Base-by-base conservation (phyloP, 2,888 invertebrate genomes). In the Eupithecia exiguata region DNA sequence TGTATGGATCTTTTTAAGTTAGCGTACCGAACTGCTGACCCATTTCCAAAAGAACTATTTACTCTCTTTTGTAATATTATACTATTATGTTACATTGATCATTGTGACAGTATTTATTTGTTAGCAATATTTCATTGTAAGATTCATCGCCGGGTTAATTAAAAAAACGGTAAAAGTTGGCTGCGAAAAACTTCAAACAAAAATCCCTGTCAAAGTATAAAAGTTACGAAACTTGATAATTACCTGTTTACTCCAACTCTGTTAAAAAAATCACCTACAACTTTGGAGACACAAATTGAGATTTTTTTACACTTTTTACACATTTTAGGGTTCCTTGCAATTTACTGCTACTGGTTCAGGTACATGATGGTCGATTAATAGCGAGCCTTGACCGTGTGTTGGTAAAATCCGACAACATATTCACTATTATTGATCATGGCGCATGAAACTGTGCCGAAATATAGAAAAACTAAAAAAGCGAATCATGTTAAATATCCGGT, bases 231-330 rank as follows among this genome's bases (percentile, higher is more conserved):
- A 75, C 72, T 75, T 68, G 65, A 75, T 70, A 72, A 75, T 75
- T 72, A 72, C 72, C 70, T 72, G 70, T 75, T 75, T 75, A 70
- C 70, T 68, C 30, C 65, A 18, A 46, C 62, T 71, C 69, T 67
- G 49, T 36, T 58, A 67, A 68, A 70, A 75, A 74, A 63, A 61
- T 74, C 74, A 74, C 76, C 74, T 87, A 86, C 89, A 90, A 75
- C 72, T 91, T 90, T 89, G 89, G 86, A 86, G 91, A 91, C 91
- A 90, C 89, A 90, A 92, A 92, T 91, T 91, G 91, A 88, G 91
- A 90, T 74, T 74, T 67, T 78, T 76, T 71, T 68, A 73, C 67
- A 61, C 58, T 67, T 78, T 76, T 71, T 68, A 73, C 67, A 61
- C 58, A 63, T 61, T 70, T 72, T 68, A 72, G 63, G 58, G 75